A percentile compares a stretch with the other conserved stretches of the same genome.
Conservation (phyloP, 2,888 invertebrate genomes). For the Xestia ashworthii region DNA sequence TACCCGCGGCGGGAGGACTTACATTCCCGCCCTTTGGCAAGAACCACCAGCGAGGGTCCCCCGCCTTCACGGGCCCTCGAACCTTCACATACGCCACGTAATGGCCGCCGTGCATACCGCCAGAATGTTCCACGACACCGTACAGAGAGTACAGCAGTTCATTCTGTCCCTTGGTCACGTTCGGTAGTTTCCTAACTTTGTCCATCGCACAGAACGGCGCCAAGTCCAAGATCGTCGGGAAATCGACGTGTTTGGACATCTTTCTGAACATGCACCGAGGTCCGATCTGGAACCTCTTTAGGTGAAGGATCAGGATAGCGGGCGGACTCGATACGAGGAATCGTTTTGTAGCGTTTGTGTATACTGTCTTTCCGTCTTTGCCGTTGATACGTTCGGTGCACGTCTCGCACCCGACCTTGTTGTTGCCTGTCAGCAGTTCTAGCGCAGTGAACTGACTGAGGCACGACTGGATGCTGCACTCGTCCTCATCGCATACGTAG, state of each 20-base stretch:
- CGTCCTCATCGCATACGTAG: conserved; percentile 94
- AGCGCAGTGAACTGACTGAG: conserved; percentile 97
- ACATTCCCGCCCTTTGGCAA: conserved; percentile 91
- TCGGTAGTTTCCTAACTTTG: conserved; percentile 91
- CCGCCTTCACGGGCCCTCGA: conserved; percentile 90
- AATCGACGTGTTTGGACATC: conserved; percentile 96
- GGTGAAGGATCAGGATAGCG: conserved; percentile 97
- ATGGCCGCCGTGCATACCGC: conserved; percentile 95
- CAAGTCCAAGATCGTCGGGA: conserved; percentile 96
- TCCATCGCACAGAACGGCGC: conserved; percentile 96
- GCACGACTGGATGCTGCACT: conserved; percentile 96
- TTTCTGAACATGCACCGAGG: conserved; percentile 94
- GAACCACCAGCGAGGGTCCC: conserved; percentile 94
- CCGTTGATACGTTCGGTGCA: conserved; percentile 95
- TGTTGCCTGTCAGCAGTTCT: conserved; percentile 97
- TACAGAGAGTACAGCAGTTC: conserved; percentile 96
- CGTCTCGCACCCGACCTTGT: conserved; percentile 97
- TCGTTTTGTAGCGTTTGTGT: conserved; percentile 95
- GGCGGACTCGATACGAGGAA: conserved; percentile 97
- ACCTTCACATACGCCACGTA: conserved; percentile 99
- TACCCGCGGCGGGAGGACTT: conserved; percentile 84
- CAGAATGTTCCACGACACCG: conserved; percentile 98
- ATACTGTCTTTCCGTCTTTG: conserved; percentile 93
- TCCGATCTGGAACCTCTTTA: conserved; percentile 98
- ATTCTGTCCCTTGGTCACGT: conserved; percentile 91